These are phyloP conservation scores for Magallana ariakensis DNA, from an alignment of 1,140 invertebrate genomes.

Conservation along the genomic window DNA sequence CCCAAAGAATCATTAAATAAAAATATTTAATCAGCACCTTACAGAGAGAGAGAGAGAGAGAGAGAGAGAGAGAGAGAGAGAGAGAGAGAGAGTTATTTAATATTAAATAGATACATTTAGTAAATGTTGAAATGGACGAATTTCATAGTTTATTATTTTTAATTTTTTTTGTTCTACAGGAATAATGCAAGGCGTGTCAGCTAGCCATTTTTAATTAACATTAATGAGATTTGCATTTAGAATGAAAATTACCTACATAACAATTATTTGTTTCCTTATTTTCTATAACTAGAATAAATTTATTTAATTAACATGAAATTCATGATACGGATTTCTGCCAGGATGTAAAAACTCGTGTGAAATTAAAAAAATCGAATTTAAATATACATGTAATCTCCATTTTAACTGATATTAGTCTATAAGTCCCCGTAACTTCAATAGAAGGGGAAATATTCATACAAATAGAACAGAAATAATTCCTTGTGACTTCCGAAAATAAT, in stretches of 20 bases:
- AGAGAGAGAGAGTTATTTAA: neutral
- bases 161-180: too few species aligned
- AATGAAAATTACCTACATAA: neutral
- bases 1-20: too few species aligned
- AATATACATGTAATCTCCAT: neutral
- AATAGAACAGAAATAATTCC: neutral
- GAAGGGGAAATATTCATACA: conserved; percentile 3
- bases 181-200: too few species aligned
- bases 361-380: neutral
- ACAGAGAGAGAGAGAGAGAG: neutral
- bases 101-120: too few species aligned
- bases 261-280: neutral
- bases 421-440: neutral
- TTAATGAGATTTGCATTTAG: too few species aligned
- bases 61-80: conserved; percentile 18
- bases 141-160: too few species aligned
- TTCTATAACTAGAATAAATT: neutral
- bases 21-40: neutral
- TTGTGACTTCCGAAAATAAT: neutral
- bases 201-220: too few species aligned
- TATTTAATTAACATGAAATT: neutral
- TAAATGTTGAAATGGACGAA: too few species aligned
- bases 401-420: neutral
- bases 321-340: conserved; percentile 13
- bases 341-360: neutral